A percentile compares a stretch with the other conserved stretches of the same genome.
Conservation (phyloP, 2,888 invertebrate species). For the Tubulanus polymorphus region DNA sequence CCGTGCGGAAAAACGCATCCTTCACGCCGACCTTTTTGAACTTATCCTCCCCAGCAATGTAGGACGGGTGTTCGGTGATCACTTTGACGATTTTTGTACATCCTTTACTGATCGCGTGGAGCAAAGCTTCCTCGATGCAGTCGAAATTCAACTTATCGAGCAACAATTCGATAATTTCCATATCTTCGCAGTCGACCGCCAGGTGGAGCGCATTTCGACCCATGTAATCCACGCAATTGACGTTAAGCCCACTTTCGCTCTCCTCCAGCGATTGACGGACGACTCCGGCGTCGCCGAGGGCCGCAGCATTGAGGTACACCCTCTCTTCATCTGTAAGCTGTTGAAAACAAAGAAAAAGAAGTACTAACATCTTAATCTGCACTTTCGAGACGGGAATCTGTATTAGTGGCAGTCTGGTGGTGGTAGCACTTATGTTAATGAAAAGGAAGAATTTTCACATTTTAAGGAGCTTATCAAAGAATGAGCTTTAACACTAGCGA, state of each 20-base stretch:
- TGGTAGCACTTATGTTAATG: too few species aligned
- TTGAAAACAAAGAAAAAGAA: slow-evolving; percentile 4
- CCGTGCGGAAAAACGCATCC: slow-evolving; percentile 53
- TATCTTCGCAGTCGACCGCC: slow-evolving; percentile 64
- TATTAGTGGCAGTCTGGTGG: too few species aligned
- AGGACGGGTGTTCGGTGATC: slow-evolving; percentile 57
- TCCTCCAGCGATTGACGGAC: slow-evolving; percentile 49
- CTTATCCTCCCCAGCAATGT: slow-evolving; percentile 52
- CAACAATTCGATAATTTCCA: slow-evolving; percentile 64
- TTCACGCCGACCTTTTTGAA: slow-evolving; percentile 43
- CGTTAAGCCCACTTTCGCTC: slow-evolving; percentile 41
- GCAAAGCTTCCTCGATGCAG: slow-evolving; percentile 63
- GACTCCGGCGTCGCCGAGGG: slow-evolving; percentile 49
- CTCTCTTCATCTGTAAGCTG: slow-evolving; percentile 53
- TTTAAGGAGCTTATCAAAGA: too few species aligned
- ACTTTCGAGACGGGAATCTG: too few species aligned
- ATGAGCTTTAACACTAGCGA: too few species aligned
- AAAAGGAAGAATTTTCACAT: too few species aligned
- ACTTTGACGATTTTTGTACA: slow-evolving; percentile 61
- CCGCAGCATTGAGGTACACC: slow-evolving; percentile 50
- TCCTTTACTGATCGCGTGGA: slow-evolving; percentile 66
- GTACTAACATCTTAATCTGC: neutral
- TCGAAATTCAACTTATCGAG: slow-evolving; percentile 62
- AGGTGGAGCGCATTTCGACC: slow-evolving; percentile 67
- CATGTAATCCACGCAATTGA: slow-evolving; percentile 56